Conservation (phyloP, 2,113 vertebrate species). For the Chloebia gouldiae region DNA sequence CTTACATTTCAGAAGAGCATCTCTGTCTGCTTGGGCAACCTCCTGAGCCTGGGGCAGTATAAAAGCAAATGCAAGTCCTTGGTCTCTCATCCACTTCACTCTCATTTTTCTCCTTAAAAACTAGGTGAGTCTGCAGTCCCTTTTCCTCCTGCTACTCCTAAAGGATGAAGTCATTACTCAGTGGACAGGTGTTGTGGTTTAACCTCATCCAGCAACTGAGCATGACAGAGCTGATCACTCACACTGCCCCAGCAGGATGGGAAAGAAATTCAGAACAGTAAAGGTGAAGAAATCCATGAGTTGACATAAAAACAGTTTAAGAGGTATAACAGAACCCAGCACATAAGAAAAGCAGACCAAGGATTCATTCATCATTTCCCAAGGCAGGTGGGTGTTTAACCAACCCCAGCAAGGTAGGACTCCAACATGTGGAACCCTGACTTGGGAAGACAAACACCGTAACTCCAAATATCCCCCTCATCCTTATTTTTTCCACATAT, state of each 20-base stretch:
- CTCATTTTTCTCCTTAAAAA: not conserved
- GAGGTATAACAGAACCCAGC: not conserved
- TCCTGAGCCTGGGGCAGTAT: not conserved
- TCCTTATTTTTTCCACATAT: not conserved
- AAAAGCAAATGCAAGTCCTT: not conserved
- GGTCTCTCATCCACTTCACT: not conserved
- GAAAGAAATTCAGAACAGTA: not conserved
- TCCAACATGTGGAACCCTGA: not conserved
- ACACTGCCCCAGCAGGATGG: not conserved
- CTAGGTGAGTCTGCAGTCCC: not conserved
- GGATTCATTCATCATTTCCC: not conserved
- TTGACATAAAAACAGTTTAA: not conserved
- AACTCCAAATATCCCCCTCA: not conserved
- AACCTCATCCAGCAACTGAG: not conserved
- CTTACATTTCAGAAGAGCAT: not conserved
- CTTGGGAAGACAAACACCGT: not conserved
- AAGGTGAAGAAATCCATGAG: not conserved
- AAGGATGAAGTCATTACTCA: not conserved
- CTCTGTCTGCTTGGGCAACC: not conserved
- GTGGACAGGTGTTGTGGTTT: not conserved
- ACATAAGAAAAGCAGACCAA: not conserved
- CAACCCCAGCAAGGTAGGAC: not conserved
- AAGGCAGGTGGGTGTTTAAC: not conserved
- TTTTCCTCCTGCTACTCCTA: not conserved
- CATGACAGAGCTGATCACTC: not conserved